Evolutionary conservation across 2,113 vertebrate genomes (phyloP).

Genomic region (Zosterops borbonicus): DNA sequence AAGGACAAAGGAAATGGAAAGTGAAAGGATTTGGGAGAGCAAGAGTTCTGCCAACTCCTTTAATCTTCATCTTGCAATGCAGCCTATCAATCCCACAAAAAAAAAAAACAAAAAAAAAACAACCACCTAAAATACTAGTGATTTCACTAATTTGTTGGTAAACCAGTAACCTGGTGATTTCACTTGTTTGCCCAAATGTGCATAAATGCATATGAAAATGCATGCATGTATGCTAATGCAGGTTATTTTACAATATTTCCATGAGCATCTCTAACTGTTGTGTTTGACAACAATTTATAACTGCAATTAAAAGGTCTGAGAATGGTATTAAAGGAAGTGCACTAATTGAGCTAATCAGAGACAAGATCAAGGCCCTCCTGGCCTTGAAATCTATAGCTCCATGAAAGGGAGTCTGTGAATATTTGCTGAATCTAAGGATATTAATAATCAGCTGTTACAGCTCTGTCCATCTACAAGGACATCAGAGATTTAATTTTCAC

Average conservation of each 20-base stretch:
- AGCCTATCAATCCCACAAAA: background rate
- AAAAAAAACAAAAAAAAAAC: background rate
- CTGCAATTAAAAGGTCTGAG: slow-evolving; percentile 62
- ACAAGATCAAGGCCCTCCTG: slow-evolving; percentile 21
- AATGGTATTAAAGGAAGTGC: slow-evolving; percentile 54
- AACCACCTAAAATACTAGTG: too few relatives aligned
- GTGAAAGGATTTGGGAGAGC: background rate
- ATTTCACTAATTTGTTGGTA: background rate
- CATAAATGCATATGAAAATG: background rate
- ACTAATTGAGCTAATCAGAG: slow-evolving; percentile 66
- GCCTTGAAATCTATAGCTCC: slow-evolving; percentile 4
- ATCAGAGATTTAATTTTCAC: background rate
- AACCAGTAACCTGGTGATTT: background rate
- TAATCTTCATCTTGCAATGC: background rate
- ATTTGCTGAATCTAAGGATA: slow-evolving; percentile 3
- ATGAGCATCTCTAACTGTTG: background rate
- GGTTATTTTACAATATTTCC: background rate
- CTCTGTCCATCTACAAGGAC: background rate
- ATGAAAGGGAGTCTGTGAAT: background rate
- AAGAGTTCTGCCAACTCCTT: slow-evolving; percentile 11
- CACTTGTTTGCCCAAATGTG: background rate
- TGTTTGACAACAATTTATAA: slow-evolving; percentile 47
- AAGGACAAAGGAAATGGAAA: slow-evolving; percentile 41
- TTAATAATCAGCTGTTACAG: background rate
- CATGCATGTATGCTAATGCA: background rate